Evolutionary conservation across 1,140 invertebrate species (phyloP), one percentile per base, ranked within the genome.

Genomic region (Drosophila orena): DNA sequence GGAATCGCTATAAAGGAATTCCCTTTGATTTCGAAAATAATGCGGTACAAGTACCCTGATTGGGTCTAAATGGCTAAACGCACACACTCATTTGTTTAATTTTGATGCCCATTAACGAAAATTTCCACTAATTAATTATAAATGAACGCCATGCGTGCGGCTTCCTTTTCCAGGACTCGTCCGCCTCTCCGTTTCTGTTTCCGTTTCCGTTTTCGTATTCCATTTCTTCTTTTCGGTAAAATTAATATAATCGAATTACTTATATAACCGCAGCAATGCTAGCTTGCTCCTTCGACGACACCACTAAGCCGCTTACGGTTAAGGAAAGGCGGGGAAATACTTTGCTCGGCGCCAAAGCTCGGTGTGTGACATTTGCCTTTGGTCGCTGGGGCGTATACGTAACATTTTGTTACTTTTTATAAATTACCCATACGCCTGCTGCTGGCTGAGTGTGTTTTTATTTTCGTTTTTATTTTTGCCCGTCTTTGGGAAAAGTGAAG

Each of bases 201-300:
- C 7, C 7, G 27, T 30, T 30, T 30, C 8, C 27, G 27, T 30
- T 30, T 30, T 30, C 30, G 30, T 30, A 30, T 30, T 30, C 30
- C 30, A 30, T 59, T 37, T 38, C 46, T 15, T 65, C 30, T 40
- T 54, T 61, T 70, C 76, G 35, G 40, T 42, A 42, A 71, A 76
- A 72, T 83, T 77, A 47, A 59, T 83, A 69, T 89, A 88, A 88
- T 86, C 84, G 79, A 88, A 88, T 89, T 89, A 88, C 83, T 83
- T 78, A 79, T 83, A 75, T 83, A 79, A 79, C 84, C 83, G 34
- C 79, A 69, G 66, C 49, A 79, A 54, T 50, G 77, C 24, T 42
- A 74, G 35, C 35, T 53, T 14, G 44, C 78, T 46, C 10, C 64
- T 62, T 57, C 61, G 70, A 50, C 62, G 66, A 79, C 83, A 88